phyloP scores from a whole-genome alignment of 2,888 invertebrate genomes.

The Tholera decimalis region DNA sequence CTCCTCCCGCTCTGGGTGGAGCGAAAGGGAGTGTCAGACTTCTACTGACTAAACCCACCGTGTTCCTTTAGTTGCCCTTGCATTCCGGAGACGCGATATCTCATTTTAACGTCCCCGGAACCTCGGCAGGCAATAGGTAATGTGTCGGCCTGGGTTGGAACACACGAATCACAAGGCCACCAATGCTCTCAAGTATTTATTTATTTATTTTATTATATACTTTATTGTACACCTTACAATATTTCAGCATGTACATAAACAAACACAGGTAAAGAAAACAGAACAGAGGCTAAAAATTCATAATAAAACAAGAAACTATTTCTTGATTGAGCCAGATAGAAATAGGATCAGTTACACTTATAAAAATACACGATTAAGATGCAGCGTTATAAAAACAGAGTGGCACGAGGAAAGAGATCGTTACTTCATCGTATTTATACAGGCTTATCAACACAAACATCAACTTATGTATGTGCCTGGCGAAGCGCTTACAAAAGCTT shows the following conservation, averaged over 20 bases:
- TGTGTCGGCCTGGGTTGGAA: too few relatives aligned
- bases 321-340: not conserved
- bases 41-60: too few relatives aligned
- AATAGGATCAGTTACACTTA: not conserved
- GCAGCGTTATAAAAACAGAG: not conserved
- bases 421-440: constrained; percentile 10
- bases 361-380: constrained; percentile 3
- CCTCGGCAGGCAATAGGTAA: too few relatives aligned
- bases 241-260: not conserved
- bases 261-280: not conserved
- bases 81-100: too few relatives aligned
- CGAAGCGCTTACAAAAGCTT: constrained; percentile 18
- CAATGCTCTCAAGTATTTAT: too few relatives aligned
- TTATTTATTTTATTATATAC: too few relatives aligned
- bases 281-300: not conserved
- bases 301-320: not conserved
- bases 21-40: too few relatives aligned
- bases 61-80: too few relatives aligned
- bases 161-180: too few relatives aligned
- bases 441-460: constrained; percentile 17
- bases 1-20: too few relatives aligned
- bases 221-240: too few relatives aligned
- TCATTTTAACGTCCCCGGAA: too few relatives aligned
- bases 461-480: constrained; percentile 21
- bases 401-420: not conserved